Evolutionary conservation across 1,140 invertebrate species (phyloP), one percentile per base, ranked within the genome.

Genomic region (Heliconius hewitsoni): DNA sequence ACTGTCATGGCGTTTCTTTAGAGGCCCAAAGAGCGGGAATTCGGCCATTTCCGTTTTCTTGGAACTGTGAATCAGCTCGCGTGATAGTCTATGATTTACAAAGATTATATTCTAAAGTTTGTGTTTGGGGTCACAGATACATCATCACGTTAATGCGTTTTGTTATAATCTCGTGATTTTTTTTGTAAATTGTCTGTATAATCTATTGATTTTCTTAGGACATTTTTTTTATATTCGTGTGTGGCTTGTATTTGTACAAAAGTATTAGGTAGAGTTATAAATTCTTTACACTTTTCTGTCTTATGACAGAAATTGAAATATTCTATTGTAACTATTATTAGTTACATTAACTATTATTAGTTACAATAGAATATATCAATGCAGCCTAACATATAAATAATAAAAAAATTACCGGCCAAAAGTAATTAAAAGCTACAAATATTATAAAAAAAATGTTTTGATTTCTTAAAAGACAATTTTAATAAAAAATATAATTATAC

Each of bases 1-100:
- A 78, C 77, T 81, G 73, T 81, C 80, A 76, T 80, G 76, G 76
- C 73, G 78, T 73, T 55, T 74, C 74, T 81, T 70, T 80, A 85
- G 85, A 86, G 83, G 73, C 71, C 88, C 85, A 90, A 92, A 92
- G 83, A 86, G 89, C 87, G 88, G 86, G 90, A 83, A 83, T 81
- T 91, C 84, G 85, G 87, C 87, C 87, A 87, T 93, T 91, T 93
- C 91, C 91, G 91, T 86, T 90, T 90, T 90, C 89, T 86, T 82
- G 85, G 90, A 90, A 90, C 84, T 82, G 86, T 91, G 90, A 92
- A 86, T 91, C 90, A 92, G 84, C 82, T 89, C 84, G 85, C 87
- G 87, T 89, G 87, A 81, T 83, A 78, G 81, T 88, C 90, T 91
- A 90, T 92, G 88, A 92, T 89, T 91, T 92, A 90, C 84, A 86